Conservation (phyloP, 2,888 invertebrate genomes). For the Atethmia centrago region DNA sequence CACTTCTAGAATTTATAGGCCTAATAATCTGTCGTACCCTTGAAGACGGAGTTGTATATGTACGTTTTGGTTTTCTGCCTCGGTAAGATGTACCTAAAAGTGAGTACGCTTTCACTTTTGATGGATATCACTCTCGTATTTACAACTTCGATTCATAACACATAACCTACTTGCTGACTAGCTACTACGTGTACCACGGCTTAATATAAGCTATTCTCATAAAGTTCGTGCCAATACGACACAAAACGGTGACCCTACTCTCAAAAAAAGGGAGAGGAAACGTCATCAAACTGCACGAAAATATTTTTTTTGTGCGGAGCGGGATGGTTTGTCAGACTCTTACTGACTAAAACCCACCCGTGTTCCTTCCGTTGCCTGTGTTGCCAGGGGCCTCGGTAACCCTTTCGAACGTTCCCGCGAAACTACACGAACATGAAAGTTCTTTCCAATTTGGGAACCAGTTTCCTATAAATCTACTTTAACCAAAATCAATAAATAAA, state of each 20-base stretch:
- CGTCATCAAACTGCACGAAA: not conserved
- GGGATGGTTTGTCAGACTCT: too few species aligned
- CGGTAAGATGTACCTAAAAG: conserved; percentile 4
- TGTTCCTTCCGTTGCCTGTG: too few species aligned
- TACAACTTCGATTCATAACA: not conserved
- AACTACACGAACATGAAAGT: not conserved
- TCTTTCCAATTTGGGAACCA: not conserved
- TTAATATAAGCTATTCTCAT: too few species aligned
- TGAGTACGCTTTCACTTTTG: conserved; percentile 9
- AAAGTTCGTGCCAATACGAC: too few species aligned
- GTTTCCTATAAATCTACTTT: not conserved
- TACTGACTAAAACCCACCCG: too few species aligned
- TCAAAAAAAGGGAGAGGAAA: not conserved
- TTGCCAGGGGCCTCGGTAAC: too few species aligned
- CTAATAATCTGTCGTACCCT: conserved; percentile 58
- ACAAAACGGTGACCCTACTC: too few species aligned
- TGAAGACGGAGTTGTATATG: conserved; percentile 18
- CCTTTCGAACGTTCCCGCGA: too few species aligned
- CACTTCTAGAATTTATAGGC: conserved; percentile 62
- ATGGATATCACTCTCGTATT: conserved; percentile 13
- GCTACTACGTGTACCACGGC: too few species aligned
- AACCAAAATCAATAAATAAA: conserved; percentile 27
- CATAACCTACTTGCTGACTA: not conserved
- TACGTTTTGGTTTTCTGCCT: not conserved
- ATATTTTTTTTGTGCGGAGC: too few species aligned